Percentiles rank a stretch among this genome's conserved stretches.
Evolutionary conservation across 2,797 vertebrate species (phyloP).

Genomic region (Alca torda): DNA sequence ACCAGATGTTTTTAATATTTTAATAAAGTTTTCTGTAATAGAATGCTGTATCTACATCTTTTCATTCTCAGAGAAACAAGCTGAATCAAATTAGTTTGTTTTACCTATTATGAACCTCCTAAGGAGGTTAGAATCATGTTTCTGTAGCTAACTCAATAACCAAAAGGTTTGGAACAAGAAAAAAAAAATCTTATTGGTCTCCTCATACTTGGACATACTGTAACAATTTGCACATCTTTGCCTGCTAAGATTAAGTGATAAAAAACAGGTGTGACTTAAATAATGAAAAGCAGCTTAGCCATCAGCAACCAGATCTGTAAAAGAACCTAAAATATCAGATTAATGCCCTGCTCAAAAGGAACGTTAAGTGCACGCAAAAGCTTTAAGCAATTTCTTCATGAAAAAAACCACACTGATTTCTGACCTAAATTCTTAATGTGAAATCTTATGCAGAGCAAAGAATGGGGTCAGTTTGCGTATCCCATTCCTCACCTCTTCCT

Average conservation of each 20-base stretch:
- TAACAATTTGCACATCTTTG: not conserved
- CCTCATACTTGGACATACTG: not conserved
- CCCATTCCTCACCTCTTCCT: constrained; percentile 87
- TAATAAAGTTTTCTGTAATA: not conserved
- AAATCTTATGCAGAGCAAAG: not conserved
- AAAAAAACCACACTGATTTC: not conserved
- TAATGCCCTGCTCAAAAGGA: not conserved
- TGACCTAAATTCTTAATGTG: not conserved
- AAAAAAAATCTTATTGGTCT: not conserved
- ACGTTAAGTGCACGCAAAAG: not conserved
- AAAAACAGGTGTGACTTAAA: not conserved
- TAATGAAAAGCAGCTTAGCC: not conserved
- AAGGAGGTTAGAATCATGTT: not conserved
- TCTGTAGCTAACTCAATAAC: not conserved
- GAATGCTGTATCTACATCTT: not conserved
- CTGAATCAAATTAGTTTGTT: not conserved
- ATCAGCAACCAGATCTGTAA: not conserved
- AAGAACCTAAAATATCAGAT: not conserved
- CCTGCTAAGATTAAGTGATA: not conserved
- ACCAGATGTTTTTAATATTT: not conserved
- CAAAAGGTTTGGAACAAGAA: not conserved
- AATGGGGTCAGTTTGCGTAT: not conserved
- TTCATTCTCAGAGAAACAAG: not conserved
- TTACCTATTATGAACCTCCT: not conserved
- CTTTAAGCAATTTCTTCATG: not conserved